Evolutionary conservation across 1,140 invertebrate genomes (phyloP).

Genomic region (Megalonaias nervosa): DNA sequence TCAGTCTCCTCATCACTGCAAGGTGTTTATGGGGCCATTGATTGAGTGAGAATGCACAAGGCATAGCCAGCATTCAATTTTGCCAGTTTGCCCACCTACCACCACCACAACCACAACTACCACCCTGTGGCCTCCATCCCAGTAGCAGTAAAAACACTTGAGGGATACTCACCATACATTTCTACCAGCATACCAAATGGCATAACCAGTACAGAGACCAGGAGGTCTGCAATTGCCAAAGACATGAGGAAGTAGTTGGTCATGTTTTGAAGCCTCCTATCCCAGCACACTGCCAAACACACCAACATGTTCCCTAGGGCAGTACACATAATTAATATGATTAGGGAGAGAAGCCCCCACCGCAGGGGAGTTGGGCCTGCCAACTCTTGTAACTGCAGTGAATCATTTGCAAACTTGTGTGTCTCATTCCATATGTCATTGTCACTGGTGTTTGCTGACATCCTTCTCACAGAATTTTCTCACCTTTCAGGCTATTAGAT

Average conservation of each 20-base stretch:
- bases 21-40: no score
- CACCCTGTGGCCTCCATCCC: no score
- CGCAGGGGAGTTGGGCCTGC: neutral
- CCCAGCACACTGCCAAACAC: conserved; percentile 96
- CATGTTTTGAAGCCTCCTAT: conserved; percentile 94
- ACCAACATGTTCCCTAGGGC: conserved; percentile 95
- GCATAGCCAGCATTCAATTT: no score
- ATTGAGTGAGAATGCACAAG: no score
- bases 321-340: conserved; percentile 84
- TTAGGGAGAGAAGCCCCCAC: conserved; percentile 64
- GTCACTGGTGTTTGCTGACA: no score
- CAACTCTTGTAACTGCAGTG: neutral
- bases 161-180: conserved; percentile 60
- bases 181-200: conserved; percentile 94
- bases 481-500: no score
- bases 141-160: neutral
- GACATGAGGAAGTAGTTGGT: conserved; percentile 99
- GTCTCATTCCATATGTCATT: no score
- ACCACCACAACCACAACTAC: no score
- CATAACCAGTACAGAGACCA: conserved; percentile 95
- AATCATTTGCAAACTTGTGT: neutral
- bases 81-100: no score
- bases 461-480: no score
- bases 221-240: conserved; percentile 94
- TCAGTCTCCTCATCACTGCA: no score